Evolutionary conservation across 1,140 invertebrate species (phyloP).

Genomic region (Drosophila pallidifrons): DNA sequence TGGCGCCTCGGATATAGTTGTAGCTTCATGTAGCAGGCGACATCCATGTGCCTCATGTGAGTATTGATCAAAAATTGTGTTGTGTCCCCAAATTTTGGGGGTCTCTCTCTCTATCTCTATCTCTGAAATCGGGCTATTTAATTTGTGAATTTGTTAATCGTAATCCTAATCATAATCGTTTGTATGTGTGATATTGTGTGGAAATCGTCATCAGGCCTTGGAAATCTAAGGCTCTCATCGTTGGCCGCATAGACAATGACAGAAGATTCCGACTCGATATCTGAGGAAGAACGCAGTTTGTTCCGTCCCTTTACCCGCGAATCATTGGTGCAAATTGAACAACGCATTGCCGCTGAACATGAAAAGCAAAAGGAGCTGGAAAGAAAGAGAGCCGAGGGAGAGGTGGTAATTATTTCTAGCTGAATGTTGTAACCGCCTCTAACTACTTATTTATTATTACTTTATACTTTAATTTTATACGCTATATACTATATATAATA

Average conservation of each 20-base stretch:
- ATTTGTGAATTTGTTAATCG: background rate
- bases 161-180: conserved; percentile 15
- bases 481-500: conserved; percentile 5
- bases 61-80: conserved; percentile 36
- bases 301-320: conserved; percentile 99
- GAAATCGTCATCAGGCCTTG: conserved; percentile 72
- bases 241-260: conserved; percentile 90
- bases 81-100: too few relatives aligned
- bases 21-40: conserved; percentile 85
- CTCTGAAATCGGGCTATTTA: too few relatives aligned
- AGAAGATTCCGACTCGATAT: conserved; percentile 94
- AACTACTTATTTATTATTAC: conserved; percentile 12
- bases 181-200: conserved; percentile 1
- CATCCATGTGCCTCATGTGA: conserved; percentile 85
- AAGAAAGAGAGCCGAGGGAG: conserved; percentile 97
- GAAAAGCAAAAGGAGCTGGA: conserved; percentile 97
- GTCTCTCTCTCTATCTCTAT: too few relatives aligned
- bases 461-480: conserved; percentile 20
- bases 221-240: conserved; percentile 85
- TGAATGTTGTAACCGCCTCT: conserved; percentile 60
- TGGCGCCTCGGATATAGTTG: conserved; percentile 85
- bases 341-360: conserved; percentile 96
- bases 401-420: conserved; percentile 88
- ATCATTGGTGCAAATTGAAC: conserved; percentile 96
- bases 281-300: conserved; percentile 96